Conservation (phyloP, 2,888 invertebrate genomes). For the Meganola albula region DNA sequence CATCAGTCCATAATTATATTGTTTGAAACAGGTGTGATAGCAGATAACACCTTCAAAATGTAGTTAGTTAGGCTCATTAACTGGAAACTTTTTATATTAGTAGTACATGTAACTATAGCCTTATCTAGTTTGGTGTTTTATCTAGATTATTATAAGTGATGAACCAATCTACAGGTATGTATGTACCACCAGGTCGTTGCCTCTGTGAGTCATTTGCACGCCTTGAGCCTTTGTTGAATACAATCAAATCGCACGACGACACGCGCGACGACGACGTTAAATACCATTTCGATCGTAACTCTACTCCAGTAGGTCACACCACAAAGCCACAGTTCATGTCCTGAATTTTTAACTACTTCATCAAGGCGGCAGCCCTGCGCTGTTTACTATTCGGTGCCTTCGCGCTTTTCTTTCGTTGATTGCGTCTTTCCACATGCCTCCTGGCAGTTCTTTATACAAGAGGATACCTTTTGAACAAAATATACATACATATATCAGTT, state of each 20-base stretch:
- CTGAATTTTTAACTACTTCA: constrained; percentile 72
- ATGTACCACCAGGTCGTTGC: constrained; percentile 42
- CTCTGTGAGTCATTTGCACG: constrained; percentile 57
- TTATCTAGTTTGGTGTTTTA: constrained; percentile 15
- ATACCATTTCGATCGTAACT: constrained; percentile 27
- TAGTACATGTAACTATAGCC: no score
- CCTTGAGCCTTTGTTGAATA: constrained; percentile 24
- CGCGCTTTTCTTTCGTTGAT: constrained; percentile 67
- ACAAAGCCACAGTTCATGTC: constrained; percentile 48
- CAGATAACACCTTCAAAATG: no score
- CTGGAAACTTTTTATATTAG: no score
- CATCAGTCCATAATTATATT: no score
- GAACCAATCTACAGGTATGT: no score
- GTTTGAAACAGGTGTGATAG: no score
- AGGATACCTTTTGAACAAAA: no score
- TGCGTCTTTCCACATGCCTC: constrained; percentile 71
- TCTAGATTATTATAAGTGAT: constrained; percentile 32
- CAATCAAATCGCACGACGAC: constrained; percentile 3
- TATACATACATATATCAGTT: no score
- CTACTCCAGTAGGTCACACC: constrained; percentile 25
- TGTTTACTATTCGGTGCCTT: no score
- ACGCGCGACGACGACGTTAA: constrained; percentile 30
- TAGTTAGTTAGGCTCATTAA: no score
- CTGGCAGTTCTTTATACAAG: constrained; percentile 47
- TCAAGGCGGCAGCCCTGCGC: constrained; percentile 47